Evolutionary conservation across 1,140 invertebrate genomes (phyloP).

Genomic region (Medauroidea extradentata): DNA sequence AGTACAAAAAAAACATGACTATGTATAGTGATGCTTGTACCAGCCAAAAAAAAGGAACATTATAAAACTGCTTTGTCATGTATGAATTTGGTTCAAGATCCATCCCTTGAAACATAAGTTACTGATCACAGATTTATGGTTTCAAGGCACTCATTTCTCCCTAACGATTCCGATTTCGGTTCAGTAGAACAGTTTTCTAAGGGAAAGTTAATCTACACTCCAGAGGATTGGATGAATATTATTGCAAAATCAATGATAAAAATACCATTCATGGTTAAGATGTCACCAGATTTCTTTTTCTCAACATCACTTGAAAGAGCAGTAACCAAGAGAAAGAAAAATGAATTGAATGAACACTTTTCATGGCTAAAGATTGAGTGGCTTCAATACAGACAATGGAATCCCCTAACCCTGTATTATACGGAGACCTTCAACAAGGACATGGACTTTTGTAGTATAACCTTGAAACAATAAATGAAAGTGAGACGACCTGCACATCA

Average conservation of each 20-base stretch:
- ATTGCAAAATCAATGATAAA: conserved; percentile 7
- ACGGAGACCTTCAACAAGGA: conserved; percentile 17
- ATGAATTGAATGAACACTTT: conserved; percentile 3
- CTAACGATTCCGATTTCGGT: conserved; percentile 26
- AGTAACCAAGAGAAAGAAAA: conserved; percentile 12
- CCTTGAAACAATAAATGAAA: neutral
- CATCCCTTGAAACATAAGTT: conserved; percentile 24
- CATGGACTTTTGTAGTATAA: neutral
- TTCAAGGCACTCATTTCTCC: conserved; percentile 27
- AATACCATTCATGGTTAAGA: conserved; percentile 9
- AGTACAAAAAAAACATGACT: conserved; percentile 26
- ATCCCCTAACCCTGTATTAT: conserved; percentile 15
- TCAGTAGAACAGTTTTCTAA: conserved; percentile 13
- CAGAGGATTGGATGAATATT: conserved; percentile 5
- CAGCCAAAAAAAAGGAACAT: conserved; percentile 34
- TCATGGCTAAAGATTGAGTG: conserved; percentile 17
- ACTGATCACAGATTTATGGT: conserved; percentile 33
- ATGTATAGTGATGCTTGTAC: conserved; percentile 31
- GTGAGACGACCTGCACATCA: neutral
- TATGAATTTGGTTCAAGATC: conserved; percentile 29
- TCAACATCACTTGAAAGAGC: conserved; percentile 7
- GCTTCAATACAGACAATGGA: conserved; percentile 14
- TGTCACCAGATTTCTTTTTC: conserved; percentile 4
- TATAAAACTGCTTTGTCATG: conserved; percentile 26
- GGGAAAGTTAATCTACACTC: neutral